Base-by-base conservation (phyloP, 2,888 invertebrate genomes). In the Branchipolynoe longqiensis region DNA sequence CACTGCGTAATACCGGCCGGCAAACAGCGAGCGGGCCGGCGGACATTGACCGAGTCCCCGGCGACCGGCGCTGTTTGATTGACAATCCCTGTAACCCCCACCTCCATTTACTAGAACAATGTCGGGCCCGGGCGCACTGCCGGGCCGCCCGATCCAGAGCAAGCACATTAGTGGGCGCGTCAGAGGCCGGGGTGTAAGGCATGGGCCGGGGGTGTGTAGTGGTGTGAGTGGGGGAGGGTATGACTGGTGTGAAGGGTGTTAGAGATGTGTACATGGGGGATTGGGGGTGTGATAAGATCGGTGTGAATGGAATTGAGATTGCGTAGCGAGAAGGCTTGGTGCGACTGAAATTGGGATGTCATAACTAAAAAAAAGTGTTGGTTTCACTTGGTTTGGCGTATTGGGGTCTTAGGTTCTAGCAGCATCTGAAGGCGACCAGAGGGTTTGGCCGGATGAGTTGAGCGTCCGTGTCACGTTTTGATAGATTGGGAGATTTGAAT, bases 161-260 rank as follows among this genome's bases (percentile, higher is more conserved):
- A 69, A 69, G 69, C 69, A 69, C n/a, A 69, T 69, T 69, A 69
- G 69, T 69, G 69, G 38, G 69, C 36, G 3, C 1, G 38, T 69
- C 38, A 69, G 69, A 36, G 69, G 38, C 36, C 36, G 3, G 1
- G 62, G 62, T 31, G 36, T 38, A 38, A 22, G 8, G 69, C 22
- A 38, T 31, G 62, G 22, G 62, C n/a, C 14, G 14, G 58, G 58
- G 8, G 8, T 48, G 8, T 48, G 48, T 48, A n/a, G n/a, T n/a
- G 48, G 18, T 48, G 48, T 28, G 28, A 62, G 62, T 12, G 31
- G 25, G 25, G 12, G 25, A 2, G 31, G 56, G 56, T 2, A 56
- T 22, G 3, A 56, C n/a, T 3, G 3, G 25, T n/a, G 6, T 22
- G 3, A 3, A 56, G 18, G 6, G 12, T n/a, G 22, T 2, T 25